phyloP scores from a whole-genome alignment of 1,140 invertebrate genomes.

The Drosophila ambigua region DNA sequence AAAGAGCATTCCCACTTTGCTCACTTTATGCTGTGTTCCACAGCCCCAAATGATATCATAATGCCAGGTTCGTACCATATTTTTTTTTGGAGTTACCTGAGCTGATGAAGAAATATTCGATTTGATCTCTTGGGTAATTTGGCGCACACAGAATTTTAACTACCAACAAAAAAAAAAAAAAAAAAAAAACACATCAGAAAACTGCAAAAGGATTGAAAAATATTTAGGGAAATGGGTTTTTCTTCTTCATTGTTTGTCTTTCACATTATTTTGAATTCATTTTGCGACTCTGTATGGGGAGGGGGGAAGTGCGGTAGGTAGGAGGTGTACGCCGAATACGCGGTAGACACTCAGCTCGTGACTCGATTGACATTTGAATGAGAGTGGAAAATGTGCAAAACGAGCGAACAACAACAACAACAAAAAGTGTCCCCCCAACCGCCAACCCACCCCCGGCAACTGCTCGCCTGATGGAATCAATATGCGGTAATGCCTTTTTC shows the following conservation, averaged over 20 bases:
- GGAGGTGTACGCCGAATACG: conserved; percentile 8
- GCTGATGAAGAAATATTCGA: background rate
- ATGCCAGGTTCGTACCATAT: too few relatives aligned
- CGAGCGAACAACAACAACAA: conserved; percentile 34
- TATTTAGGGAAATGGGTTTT: conserved; percentile 64
- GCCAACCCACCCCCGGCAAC: background rate
- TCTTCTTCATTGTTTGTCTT: conserved; percentile 44
- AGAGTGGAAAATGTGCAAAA: conserved; percentile 72
- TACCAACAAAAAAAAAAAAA: background rate
- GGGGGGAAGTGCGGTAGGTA: background rate
- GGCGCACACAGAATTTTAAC: background rate
- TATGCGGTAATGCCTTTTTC: conserved; percentile 71
- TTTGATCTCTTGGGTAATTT: conserved; percentile 1
- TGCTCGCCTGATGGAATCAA: conserved; percentile 49
- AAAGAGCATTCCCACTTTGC: too few relatives aligned
- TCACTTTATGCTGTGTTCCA: too few relatives aligned
- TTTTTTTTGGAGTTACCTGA: too few relatives aligned
- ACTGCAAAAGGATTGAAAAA: conserved; percentile 30
- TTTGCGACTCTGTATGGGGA: conserved; percentile 9
- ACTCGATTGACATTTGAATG: conserved; percentile 80
- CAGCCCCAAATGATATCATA: too few relatives aligned
- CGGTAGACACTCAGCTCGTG: conserved; percentile 60
- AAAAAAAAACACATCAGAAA: background rate
- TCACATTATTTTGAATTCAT: conserved; percentile 43
- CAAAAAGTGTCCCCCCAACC: conserved; percentile 27